Conservation (phyloP, 2,888 invertebrate genomes). For the Diarsia dahlii region DNA sequence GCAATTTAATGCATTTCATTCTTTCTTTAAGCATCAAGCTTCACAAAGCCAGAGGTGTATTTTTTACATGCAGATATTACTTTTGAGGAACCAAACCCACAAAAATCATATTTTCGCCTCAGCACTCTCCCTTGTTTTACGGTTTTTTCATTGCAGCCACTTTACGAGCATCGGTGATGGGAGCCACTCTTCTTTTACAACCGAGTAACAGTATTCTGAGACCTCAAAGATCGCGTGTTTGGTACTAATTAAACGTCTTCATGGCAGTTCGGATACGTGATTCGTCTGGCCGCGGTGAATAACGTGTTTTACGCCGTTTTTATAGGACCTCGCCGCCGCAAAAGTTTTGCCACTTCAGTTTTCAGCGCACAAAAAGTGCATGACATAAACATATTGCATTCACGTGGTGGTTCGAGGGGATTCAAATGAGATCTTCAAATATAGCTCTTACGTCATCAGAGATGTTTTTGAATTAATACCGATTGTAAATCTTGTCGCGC, state of each 20-base stretch:
- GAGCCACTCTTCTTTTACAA: conserved; percentile 81
- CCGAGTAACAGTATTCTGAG: conserved; percentile 80
- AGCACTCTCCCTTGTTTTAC: conserved; percentile 84
- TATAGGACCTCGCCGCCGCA: conserved; percentile 64
- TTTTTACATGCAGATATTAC: conserved; percentile 71
- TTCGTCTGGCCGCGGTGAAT: conserved; percentile 80
- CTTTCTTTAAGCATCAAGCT: conserved; percentile 42
- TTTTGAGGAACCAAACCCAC: conserved; percentile 74
- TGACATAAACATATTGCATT: conserved; percentile 48
- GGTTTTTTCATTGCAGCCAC: conserved; percentile 86
- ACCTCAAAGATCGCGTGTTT: conserved; percentile 85
- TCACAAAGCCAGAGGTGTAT: conserved; percentile 55
- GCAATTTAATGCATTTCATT: conserved; percentile 48
- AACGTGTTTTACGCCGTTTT: conserved; percentile 78
- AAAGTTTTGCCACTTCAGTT: conserved; percentile 65
- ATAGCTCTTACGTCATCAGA: conserved; percentile 82
- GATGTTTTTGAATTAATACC: conserved; percentile 85
- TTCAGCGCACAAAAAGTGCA: conserved; percentile 53
- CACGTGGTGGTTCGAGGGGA: conserved; percentile 59
- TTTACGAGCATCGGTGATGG: conserved; percentile 85
- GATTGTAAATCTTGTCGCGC: conserved; percentile 86
- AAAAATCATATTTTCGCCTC: conserved; percentile 85
- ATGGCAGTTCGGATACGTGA: conserved; percentile 79
- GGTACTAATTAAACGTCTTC: conserved; percentile 87
- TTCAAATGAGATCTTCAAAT: conserved; percentile 78